phyloP scores from a whole-genome alignment of 2,113 vertebrate species.

The Vimba vimba region DNA sequence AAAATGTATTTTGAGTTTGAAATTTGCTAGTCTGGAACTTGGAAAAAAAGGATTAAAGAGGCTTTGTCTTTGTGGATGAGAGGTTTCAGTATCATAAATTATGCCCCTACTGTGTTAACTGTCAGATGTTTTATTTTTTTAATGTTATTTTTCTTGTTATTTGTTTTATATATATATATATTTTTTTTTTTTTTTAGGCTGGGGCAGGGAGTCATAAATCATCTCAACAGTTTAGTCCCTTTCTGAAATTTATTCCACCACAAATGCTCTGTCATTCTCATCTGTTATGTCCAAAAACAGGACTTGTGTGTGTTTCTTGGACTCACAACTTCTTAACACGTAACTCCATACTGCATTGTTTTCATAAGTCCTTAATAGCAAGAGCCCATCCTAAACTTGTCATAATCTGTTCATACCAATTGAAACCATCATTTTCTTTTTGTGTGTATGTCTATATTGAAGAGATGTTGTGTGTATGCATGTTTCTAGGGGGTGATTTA shows the following conservation, averaged over 20 bases:
- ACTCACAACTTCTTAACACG: slow-evolving; percentile 25
- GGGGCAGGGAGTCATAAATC: neutral
- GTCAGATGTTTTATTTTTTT: neutral
- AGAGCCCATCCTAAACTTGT: slow-evolving; percentile 24
- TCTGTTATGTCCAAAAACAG: neutral
- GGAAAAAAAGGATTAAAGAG: neutral
- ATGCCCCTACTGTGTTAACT: neutral
- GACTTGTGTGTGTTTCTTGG: slow-evolving; percentile 1
- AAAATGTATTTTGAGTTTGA: neutral
- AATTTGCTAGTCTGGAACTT: neutral
- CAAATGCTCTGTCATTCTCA: neutral
- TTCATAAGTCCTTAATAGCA: slow-evolving; percentile 39
- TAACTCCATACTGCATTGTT: slow-evolving; percentile 4
- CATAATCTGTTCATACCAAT: slow-evolving; percentile 15
- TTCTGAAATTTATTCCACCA: neutral
- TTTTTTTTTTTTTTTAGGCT: too few relatives aligned
- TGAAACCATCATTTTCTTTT: neutral
- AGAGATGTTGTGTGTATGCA: neutral
- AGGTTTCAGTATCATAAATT: neutral
- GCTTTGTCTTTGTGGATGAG: neutral
- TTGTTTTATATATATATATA: too few relatives aligned
- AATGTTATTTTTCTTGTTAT: too few relatives aligned
- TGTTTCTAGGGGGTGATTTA: neutral
- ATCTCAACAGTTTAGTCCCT: neutral
- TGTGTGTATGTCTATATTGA: neutral